Percentiles rank a stretch among this genome's conserved stretches.
Conservation (phyloP, 1,140 invertebrate species). For the Neodiprion fabricii region DNA sequence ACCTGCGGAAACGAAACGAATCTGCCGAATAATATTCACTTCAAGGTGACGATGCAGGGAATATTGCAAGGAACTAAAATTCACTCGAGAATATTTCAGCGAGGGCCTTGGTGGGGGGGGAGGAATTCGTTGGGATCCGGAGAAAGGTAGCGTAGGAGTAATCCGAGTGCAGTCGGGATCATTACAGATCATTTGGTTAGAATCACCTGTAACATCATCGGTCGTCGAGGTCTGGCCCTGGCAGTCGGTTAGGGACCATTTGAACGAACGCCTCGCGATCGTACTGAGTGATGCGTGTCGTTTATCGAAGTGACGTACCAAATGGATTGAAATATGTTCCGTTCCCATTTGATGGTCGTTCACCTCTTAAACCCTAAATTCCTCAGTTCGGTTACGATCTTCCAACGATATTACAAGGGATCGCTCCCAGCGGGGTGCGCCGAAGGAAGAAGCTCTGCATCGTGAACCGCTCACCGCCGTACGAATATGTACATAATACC, state of each 20-base stretch:
- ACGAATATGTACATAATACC: neutral
- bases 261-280: slow-evolving; percentile 32
- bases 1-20: too few species aligned
- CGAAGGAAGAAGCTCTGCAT: slow-evolving; percentile 26
- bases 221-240: neutral
- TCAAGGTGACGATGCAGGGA: too few species aligned
- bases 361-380: slow-evolving; percentile 39
- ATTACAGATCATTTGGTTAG: slow-evolving; percentile 32
- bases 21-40: too few species aligned
- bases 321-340: slow-evolving; percentile 40
- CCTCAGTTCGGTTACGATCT: slow-evolving; percentile 42
- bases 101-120: neutral
- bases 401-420: slow-evolving; percentile 33
- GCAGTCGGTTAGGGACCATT: slow-evolving; percentile 31
- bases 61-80: too few species aligned
- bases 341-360: slow-evolving; percentile 36
- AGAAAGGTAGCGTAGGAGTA: neutral
- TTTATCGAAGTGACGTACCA: slow-evolving; percentile 39
- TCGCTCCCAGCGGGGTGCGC: slow-evolving; percentile 33
- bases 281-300: slow-evolving; percentile 39
- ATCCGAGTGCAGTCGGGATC: slow-evolving; percentile 8
- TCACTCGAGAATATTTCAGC: neutral
- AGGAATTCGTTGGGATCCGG: neutral
- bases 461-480: slow-evolving; percentile 21
- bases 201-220: slow-evolving; percentile 38